Evolutionary conservation across 2,113 vertebrate genomes (phyloP).

Genomic region (Rhinolophus sinicus): DNA sequence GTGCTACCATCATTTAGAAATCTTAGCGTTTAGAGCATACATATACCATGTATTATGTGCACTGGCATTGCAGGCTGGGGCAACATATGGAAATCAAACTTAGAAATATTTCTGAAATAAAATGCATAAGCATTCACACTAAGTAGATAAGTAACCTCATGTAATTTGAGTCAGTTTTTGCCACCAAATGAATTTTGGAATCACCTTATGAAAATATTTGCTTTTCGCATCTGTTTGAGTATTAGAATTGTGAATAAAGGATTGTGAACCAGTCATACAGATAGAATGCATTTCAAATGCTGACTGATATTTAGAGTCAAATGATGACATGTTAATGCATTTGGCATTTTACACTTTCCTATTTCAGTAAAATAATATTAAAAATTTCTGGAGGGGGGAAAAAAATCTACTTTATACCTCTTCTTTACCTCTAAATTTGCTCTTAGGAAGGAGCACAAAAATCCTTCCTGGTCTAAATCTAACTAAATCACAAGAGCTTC

Average conservation of each 20-base stretch:
- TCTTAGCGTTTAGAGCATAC: not conserved
- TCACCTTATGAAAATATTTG: not conserved
- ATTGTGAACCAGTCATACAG: not conserved
- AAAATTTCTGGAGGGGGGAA: not conserved
- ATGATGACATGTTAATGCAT: not conserved
- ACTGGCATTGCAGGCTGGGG: not conserved
- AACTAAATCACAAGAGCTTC: constrained; percentile 2
- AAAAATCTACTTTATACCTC: not conserved
- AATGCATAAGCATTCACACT: not conserved
- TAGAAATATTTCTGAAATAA: constrained; percentile 52
- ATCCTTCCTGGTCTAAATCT: not conserved
- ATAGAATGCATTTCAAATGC: constrained; percentile 6
- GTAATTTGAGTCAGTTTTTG: constrained; percentile 35
- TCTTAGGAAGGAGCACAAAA: not conserved
- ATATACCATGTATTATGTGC: not conserved
- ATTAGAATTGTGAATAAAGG: not conserved
- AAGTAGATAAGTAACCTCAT: not conserved
- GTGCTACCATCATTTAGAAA: not conserved
- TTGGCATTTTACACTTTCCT: constrained; percentile 13
- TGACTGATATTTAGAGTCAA: not conserved
- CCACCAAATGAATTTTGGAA: not conserved
- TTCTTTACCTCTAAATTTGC: not conserved
- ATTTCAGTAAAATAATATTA: constrained; percentile 31
- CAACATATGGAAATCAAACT: not conserved
- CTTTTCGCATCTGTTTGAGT: not conserved